A percentile compares a stretch with the other conserved stretches of the same genome.
Conservation (phyloP, 2,888 invertebrate species). For the Polietes domitor region DNA sequence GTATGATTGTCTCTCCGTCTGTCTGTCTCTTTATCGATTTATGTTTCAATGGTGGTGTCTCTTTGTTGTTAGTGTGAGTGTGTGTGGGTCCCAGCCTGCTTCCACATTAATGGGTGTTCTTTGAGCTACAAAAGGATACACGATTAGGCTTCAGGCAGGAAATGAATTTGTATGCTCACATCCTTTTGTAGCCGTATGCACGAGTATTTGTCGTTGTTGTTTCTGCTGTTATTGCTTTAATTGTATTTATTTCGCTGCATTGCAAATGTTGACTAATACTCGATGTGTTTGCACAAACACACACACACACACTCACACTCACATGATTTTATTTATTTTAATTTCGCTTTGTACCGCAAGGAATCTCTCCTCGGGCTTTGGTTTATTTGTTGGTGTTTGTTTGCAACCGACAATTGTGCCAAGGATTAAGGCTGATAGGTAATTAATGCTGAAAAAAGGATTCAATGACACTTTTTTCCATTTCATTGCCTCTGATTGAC, state of each 20-base stretch:
- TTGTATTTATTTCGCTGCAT: neutral
- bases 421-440: neutral
- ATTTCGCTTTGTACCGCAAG: neutral
- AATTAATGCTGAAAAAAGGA: neutral
- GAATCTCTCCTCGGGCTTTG: neutral
- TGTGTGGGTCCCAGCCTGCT: neutral
- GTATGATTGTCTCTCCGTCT: conserved; percentile 4
- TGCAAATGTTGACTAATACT: neutral
- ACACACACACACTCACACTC: too few species aligned
- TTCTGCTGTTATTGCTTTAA: neutral
- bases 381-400: neutral
- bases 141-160: conserved; percentile 44
- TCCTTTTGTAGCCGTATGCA: too few species aligned
- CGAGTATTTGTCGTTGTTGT: too few species aligned
- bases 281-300: neutral
- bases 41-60: conserved; percentile 39
- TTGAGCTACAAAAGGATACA: conserved; percentile 3
- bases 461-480: neutral
- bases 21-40: conserved; percentile 19
- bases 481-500: neutral
- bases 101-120: conserved; percentile 20
- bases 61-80: neutral
- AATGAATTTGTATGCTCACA: conserved; percentile 41
- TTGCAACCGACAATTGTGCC: neutral
- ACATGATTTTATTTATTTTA: conserved; percentile 7